A percentile compares a stretch with the other conserved stretches of the same genome.
Conservation (phyloP, 2,888 invertebrate species). For the Chaetogeoica ovagalla region DNA sequence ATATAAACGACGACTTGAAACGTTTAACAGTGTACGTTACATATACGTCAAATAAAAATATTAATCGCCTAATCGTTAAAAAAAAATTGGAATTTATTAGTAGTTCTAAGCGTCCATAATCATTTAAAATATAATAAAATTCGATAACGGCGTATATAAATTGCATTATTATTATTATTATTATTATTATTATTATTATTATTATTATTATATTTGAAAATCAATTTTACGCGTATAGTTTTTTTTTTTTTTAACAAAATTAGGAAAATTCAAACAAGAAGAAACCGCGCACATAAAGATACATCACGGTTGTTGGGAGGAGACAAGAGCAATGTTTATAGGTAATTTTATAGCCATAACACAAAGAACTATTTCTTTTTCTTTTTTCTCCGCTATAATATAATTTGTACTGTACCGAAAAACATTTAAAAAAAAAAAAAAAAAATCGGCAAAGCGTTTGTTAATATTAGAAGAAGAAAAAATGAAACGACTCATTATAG, state of each 20-base stretch:
- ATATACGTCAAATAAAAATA: too few relatives aligned
- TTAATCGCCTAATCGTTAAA: too few relatives aligned
- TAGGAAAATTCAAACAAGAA: neutral
- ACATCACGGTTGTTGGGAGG: neutral
- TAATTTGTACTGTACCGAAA: slow-evolving; percentile 29
- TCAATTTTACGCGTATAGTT: neutral
- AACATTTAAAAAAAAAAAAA: neutral
- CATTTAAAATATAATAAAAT: slow-evolving; percentile 28
- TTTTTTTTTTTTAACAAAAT: slow-evolving; percentile 1
- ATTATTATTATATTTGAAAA: slow-evolving; percentile 7
- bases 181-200: slow-evolving; percentile 2
- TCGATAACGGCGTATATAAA: too few relatives aligned
- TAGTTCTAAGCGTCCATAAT: neutral
- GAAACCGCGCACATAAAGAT: slow-evolving; percentile 18
- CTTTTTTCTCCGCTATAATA: neutral
- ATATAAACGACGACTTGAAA: too few relatives aligned
- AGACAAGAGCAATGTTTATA: slow-evolving; percentile 28
- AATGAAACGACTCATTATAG: slow-evolving; percentile 8
- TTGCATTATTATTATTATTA: neutral
- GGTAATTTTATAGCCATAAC: slow-evolving; percentile 35
- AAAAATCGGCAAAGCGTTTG: slow-evolving; percentile 7
- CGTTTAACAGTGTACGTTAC: too few relatives aligned
- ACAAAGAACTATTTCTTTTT: slow-evolving; percentile 17
- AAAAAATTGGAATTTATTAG: too few relatives aligned
- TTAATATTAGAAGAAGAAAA: neutral